Evolutionary conservation across 2,797 vertebrate species (phyloP), one percentile per base, ranked within the genome.

Genomic region (Parauchenoglanis punctatus): DNA sequence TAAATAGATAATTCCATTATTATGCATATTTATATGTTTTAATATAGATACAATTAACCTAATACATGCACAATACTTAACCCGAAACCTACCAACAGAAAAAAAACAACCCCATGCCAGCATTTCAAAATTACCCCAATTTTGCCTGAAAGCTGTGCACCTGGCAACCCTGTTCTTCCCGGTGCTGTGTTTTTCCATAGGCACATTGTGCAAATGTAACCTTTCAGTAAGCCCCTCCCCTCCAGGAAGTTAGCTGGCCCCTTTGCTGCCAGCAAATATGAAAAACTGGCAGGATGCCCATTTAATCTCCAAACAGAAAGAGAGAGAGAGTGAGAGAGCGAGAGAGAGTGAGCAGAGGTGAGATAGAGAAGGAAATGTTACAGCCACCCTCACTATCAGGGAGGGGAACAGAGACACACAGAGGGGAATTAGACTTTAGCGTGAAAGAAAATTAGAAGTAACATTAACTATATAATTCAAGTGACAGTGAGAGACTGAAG

Each of bases 131-230:
- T 15, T 28, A 65, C 0, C 0, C 1, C 2, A 52, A 12, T 6
- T 68, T 11, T 12, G 10, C 61, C 8, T 0, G 20, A 67, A 83
- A 68, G 10, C 44, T 13, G 15, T 20, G 78, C 78, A 83, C 4
- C n/a, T 83, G 81, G 81, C 63, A 83, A 83, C 81, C 81, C 63
- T 54, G 46, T 31, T 83, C 61, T 65, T 91, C 54, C 78, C 72
- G 12, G 59, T 84, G 88, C 91, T 94, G 94, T 93, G 94, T 95
- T 92, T 95, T 96, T 96, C 96, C 95, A 95, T 94, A 95, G 94
- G 95, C 96, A 94, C 96, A 96, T 96, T 96, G 96, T 97, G 97
- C 96, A 97, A 97, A 97, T 97, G 96, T 97, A 97, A 97, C 97
- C 97, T 97, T 97, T 97, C 94, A 93, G 93, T 92, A 95, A 95